Evolutionary conservation across 1,140 invertebrate genomes (phyloP).

Genomic region (Andrena cerasifolii): DNA sequence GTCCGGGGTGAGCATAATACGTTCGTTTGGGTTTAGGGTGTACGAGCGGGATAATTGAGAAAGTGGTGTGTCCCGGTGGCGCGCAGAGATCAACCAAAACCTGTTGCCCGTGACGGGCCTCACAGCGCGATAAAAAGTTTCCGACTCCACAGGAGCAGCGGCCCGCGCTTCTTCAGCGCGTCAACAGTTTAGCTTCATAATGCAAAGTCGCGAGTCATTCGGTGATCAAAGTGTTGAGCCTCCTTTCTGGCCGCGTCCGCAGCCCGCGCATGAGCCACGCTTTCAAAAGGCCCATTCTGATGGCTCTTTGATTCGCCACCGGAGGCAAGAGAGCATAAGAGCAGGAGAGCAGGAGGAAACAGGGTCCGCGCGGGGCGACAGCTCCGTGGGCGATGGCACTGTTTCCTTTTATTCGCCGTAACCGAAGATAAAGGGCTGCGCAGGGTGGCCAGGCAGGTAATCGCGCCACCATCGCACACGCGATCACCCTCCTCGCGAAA

Average conservation of each 20-base stretch:
- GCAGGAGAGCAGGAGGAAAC: conserved; percentile 64
- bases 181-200: conserved; percentile 77
- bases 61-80: not conserved
- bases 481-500: not conserved
- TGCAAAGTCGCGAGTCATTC: conserved; percentile 77
- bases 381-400: conserved; percentile 40
- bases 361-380: conserved; percentile 40
- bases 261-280: conserved; percentile 37
- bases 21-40: not conserved
- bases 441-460: not conserved
- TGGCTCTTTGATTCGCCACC: conserved; percentile 59
- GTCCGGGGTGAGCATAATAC: not conserved
- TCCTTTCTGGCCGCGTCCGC: conserved; percentile 51
- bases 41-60: conserved; percentile 14
- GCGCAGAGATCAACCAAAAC: conserved; percentile 58
- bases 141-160: conserved; percentile 71
- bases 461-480: not conserved
- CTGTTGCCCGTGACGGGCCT: conserved; percentile 76
- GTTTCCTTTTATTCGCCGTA: conserved; percentile 46
- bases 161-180: conserved; percentile 73
- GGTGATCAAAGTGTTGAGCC: conserved; percentile 77
- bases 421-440: conserved; percentile 11
- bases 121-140: conserved; percentile 75
- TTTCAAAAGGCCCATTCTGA: conserved; percentile 63
- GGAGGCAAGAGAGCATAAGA: conserved; percentile 62